Conservation (phyloP, 2,888 invertebrate species). For the Mythimna lalbum region DNA sequence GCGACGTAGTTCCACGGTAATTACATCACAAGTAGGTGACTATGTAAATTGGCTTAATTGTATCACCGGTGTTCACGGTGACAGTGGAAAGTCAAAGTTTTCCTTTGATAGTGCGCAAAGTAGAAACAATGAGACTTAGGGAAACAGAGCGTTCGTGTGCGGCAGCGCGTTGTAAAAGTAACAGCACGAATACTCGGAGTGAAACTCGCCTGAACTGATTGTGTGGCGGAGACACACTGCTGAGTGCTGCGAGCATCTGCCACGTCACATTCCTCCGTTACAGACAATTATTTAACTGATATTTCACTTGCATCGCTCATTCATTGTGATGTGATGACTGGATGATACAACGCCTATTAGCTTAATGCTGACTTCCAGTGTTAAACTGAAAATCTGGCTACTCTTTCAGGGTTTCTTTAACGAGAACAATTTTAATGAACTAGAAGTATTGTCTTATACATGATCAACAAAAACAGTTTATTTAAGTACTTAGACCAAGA, state of each 20-base stretch:
- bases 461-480: not conserved
- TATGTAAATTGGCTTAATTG: slow-evolving; percentile 32
- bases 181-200: slow-evolving; percentile 89
- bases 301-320: slow-evolving; percentile 70
- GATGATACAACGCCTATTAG: slow-evolving; percentile 57
- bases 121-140: slow-evolving; percentile 86
- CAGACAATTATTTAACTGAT: slow-evolving; percentile 76
- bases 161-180: slow-evolving; percentile 90
- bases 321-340: slow-evolving; percentile 57
- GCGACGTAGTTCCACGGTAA: not conserved
- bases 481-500: not conserved
- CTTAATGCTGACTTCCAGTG: slow-evolving; percentile 39
- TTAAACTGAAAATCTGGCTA: slow-evolving; percentile 12
- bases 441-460: not conserved
- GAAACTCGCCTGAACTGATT: slow-evolving; percentile 89
- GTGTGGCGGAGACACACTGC: slow-evolving; percentile 71
- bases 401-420: slow-evolving; percentile 1
- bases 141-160: slow-evolving; percentile 90
- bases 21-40: slow-evolving; percentile 13
- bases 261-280: slow-evolving; percentile 84
- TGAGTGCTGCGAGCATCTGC: slow-evolving; percentile 60
- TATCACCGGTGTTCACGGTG: slow-evolving; percentile 61
- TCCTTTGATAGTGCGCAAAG: slow-evolving; percentile 74
- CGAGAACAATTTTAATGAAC: slow-evolving; percentile 9
- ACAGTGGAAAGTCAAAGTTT: slow-evolving; percentile 87